Percentiles rank a stretch among this genome's conserved stretches.
phyloP scores from a whole-genome alignment of 2,888 invertebrate genomes.

The Serrognathus titanus region DNA sequence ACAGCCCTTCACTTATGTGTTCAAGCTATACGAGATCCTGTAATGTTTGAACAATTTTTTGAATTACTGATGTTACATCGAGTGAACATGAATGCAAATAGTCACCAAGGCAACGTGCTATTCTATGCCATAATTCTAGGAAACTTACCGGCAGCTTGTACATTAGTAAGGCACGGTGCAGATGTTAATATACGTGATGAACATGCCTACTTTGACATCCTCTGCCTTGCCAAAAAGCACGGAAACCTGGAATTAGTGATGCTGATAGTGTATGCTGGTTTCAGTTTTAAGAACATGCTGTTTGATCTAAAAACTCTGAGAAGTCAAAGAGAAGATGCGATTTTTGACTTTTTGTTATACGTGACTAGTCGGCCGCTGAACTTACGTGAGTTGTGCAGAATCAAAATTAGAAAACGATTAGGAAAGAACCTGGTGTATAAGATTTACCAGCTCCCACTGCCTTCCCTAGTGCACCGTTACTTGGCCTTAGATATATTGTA shows the following conservation, averaged over 20 bases:
- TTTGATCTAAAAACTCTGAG: slow-evolving; percentile 42
- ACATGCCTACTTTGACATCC: slow-evolving; percentile 55
- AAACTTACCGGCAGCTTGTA: slow-evolving; percentile 52
- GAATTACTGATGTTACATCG: slow-evolving; percentile 42
- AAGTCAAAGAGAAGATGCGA: slow-evolving; percentile 35
- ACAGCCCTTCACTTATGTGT: slow-evolving; percentile 62
- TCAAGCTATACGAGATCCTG: slow-evolving; percentile 52
- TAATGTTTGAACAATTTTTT: slow-evolving; percentile 55
- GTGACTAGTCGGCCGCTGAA: slow-evolving; percentile 50
- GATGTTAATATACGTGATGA: slow-evolving; percentile 61
- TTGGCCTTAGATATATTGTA: slow-evolving; percentile 53
- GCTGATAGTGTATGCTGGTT: slow-evolving; percentile 49
- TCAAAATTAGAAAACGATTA: slow-evolving; percentile 52
- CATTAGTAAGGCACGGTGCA: slow-evolving; percentile 60
- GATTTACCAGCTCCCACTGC: slow-evolving; percentile 55
- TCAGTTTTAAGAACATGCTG: slow-evolving; percentile 40
- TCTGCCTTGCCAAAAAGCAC: slow-evolving; percentile 54
- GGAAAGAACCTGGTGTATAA: slow-evolving; percentile 42
- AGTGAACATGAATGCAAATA: slow-evolving; percentile 42
- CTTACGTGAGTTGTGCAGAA: slow-evolving; percentile 57
- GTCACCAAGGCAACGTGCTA: slow-evolving; percentile 46
- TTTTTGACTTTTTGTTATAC: slow-evolving; percentile 40
- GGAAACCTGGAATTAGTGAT: slow-evolving; percentile 44
- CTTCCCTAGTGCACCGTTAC: slow-evolving; percentile 55
- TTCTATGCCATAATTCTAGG: slow-evolving; percentile 49